phyloP scores from a whole-genome alignment of 2,888 invertebrate species.

The Cantharis nigra region DNA sequence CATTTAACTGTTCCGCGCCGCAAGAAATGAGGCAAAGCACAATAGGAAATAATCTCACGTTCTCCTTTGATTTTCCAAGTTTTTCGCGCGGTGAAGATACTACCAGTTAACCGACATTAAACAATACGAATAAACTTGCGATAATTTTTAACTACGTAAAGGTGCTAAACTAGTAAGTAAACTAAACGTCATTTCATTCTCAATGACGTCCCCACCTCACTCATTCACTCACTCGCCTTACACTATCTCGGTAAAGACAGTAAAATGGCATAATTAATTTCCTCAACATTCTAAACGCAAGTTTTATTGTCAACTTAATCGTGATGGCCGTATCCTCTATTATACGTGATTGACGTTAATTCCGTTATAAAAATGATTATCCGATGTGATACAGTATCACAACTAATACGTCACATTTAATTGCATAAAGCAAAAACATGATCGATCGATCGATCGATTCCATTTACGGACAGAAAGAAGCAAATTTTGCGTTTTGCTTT shows the following conservation, averaged over 20 bases:
- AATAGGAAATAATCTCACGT: conserved; percentile 8
- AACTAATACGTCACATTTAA: background rate
- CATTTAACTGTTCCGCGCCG: background rate
- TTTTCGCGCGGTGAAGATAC: background rate
- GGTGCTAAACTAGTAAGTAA: conserved; percentile 18
- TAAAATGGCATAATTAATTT: conserved; percentile 8
- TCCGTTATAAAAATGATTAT: background rate
- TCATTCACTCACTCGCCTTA: background rate
- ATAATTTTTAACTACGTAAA: conserved; percentile 1
- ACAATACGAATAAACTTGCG: background rate
- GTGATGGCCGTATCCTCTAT: conserved; percentile 6
- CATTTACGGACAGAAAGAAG: background rate
- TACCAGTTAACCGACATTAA: background rate
- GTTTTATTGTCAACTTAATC: background rate
- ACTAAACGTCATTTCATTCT: conserved; percentile 23
- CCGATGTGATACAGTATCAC: background rate
- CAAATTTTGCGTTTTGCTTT: background rate
- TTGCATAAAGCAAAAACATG: background rate
- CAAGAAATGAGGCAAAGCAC: background rate
- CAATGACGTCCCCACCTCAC: conserved; percentile 22
- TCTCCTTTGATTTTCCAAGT: background rate
- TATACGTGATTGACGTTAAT: conserved; percentile 11
- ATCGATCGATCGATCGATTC: background rate
- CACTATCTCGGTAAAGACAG: conserved; percentile 2
- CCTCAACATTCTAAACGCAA: conserved; percentile 6